Conservation (phyloP, 2,888 invertebrate species). For the Siphlonurus alternatus region DNA sequence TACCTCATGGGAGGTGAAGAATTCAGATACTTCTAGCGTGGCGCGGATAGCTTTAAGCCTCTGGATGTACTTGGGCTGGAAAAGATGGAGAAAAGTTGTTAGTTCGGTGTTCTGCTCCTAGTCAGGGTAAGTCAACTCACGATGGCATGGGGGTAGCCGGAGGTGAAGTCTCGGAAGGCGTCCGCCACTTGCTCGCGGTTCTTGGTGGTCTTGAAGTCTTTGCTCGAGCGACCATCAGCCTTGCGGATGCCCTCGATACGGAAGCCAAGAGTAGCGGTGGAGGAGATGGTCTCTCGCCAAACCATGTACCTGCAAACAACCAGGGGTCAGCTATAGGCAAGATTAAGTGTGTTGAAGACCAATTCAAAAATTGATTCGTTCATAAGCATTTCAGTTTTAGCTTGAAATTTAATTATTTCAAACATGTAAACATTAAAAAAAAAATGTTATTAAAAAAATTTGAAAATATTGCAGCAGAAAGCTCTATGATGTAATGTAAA, state of each 20-base stretch:
- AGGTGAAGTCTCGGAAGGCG: slow-evolving; percentile 66
- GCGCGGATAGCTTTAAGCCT: slow-evolving; percentile 69
- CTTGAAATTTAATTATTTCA: background rate
- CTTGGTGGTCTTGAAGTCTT: slow-evolving; percentile 90
- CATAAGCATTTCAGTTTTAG: background rate
- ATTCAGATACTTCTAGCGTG: slow-evolving; percentile 68
- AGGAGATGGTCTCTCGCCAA: slow-evolving; percentile 93
- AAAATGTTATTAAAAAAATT: too few relatives aligned
- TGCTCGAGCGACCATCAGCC: slow-evolving; percentile 77
- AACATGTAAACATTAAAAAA: background rate
- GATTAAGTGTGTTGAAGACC: slow-evolving; percentile 1
- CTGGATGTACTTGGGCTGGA: slow-evolving; percentile 65
- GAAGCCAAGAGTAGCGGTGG: slow-evolving; percentile 91
- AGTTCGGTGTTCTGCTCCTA: background rate
- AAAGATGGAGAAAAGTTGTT: slow-evolving; percentile 2
- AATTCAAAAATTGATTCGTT: background rate
- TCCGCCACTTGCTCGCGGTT: slow-evolving; percentile 57
- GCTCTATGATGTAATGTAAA: too few relatives aligned
- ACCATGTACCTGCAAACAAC: slow-evolving; percentile 50
- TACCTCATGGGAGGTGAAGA: slow-evolving; percentile 80
- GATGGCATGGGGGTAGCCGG: slow-evolving; percentile 57
- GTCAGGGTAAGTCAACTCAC: slow-evolving; percentile 34
- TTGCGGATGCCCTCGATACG: slow-evolving; percentile 89
- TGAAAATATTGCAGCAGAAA: too few relatives aligned
- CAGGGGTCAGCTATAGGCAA: background rate